These are phyloP conservation scores for Agelastica alni DNA, from an alignment of 2,888 invertebrate species.

Conservation along the genomic window DNA sequence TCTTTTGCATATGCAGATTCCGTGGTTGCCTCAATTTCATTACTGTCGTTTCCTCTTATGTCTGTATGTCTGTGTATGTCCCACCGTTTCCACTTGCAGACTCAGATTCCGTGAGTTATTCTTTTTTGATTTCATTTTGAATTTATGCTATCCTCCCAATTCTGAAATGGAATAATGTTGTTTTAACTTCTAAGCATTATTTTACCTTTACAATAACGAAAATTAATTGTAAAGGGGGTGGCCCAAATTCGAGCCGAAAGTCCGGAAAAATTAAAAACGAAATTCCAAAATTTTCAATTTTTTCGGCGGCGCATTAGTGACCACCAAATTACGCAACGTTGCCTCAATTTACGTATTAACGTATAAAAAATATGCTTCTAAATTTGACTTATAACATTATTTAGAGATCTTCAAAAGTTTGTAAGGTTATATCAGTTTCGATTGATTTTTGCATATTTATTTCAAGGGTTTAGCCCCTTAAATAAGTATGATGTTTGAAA, in stretches of 20 bases:
- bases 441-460: too few relatives aligned
- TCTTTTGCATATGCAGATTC: conserved; percentile 1
- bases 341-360: too few relatives aligned
- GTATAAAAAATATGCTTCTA: too few relatives aligned
- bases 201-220: not conserved
- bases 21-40: conserved; percentile 1
- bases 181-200: not conserved
- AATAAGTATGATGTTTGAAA: too few relatives aligned
- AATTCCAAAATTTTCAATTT: too few relatives aligned
- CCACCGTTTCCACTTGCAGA: conserved; percentile 7
- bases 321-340: not conserved
- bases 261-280: too few relatives aligned
- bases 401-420: too few relatives aligned
- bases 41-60: not conserved
- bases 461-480: too few relatives aligned
- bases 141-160: too few relatives aligned
- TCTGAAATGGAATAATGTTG: conserved; percentile 4
- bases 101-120: conserved; percentile 8
- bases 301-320: not conserved
- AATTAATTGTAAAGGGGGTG: not conserved
- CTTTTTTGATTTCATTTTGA: too few relatives aligned
- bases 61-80: not conserved
- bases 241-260: not conserved
- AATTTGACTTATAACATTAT: too few relatives aligned
- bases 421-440: too few relatives aligned